A percentile compares a stretch with the other conserved stretches of the same genome.
Evolutionary conservation across 2,113 vertebrate genomes (phyloP).

Genomic region (Nerophis ophidion): DNA sequence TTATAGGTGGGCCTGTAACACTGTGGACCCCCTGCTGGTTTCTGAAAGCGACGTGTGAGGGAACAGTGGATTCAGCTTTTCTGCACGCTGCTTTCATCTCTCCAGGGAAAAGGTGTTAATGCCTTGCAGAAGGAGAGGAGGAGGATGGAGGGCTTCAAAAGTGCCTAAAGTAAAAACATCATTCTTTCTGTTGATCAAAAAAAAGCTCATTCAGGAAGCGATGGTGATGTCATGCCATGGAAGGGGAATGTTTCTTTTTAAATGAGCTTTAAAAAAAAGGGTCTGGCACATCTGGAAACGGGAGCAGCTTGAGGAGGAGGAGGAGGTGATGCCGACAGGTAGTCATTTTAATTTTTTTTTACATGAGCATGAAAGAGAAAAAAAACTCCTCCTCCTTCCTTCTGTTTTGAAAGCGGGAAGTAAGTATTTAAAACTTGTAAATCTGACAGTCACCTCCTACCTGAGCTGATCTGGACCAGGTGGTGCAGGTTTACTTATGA

Average conservation of each 20-base stretch:
- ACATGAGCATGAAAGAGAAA: constrained; percentile 36
- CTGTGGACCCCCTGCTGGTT: constrained; percentile 25
- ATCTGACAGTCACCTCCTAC: constrained; percentile 14
- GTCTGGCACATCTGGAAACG: constrained; percentile 64
- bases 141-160: not conserved
- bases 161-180: not conserved
- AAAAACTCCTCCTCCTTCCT: constrained; percentile 11
- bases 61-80: constrained; percentile 40
- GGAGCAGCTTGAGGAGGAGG: constrained; percentile 30
- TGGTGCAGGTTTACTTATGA: constrained; percentile 5
- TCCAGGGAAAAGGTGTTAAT: constrained; percentile 54
- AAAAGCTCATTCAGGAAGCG: not conserved
- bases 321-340: constrained; percentile 64
- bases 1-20: constrained; percentile 57
- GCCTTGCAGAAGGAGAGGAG: constrained; percentile 37
- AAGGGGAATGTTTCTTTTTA: constrained; percentile 25
- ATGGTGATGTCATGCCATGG: not conserved
- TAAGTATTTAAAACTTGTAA: not conserved
- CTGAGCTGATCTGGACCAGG: constrained; percentile 36
- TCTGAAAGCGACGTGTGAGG: constrained; percentile 23
- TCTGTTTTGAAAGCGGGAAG: constrained; percentile 4
- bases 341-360: constrained; percentile 43
- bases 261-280: constrained; percentile 47
- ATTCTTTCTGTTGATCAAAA: not conserved
- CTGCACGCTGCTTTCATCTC: constrained; percentile 55